These are phyloP conservation scores for Carassius gibelio DNA, from an alignment of 2,113 vertebrate genomes.

Conservation along the genomic window DNA sequence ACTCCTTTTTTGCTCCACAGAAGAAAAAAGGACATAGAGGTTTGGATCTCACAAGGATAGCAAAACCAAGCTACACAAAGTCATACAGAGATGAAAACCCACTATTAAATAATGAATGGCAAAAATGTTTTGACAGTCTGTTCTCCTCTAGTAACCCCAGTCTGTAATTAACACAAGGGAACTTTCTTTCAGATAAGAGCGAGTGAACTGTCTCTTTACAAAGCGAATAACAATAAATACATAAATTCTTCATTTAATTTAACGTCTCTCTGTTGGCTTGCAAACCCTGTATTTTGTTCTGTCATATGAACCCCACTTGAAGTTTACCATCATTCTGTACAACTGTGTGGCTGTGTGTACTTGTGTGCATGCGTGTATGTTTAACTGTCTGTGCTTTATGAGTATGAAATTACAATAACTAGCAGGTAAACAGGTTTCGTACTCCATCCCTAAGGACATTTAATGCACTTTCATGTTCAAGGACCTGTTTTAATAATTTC, in stretches of 20 bases:
- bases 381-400: conserved; percentile 60
- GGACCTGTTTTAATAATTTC: conserved; percentile 54
- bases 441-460: conserved; percentile 56
- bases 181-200: conserved; percentile 23
- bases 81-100: not conserved
- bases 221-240: not conserved
- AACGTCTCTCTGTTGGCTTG: conserved; percentile 26
- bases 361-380: conserved; percentile 3
- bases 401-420: conserved; percentile 46
- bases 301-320: not conserved
- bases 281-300: not conserved
- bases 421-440: conserved; percentile 65
- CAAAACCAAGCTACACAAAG: not conserved
- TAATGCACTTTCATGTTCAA: conserved; percentile 55
- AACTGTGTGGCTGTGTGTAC: not conserved
- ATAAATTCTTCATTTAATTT: not conserved
- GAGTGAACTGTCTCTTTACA: not conserved
- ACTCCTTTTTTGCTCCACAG: not conserved
- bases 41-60: not conserved
- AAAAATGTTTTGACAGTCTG: conserved; percentile 12
- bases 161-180: conserved; percentile 22
- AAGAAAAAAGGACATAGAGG: not conserved
- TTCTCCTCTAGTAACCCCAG: conserved; percentile 6
- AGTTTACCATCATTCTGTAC: not conserved
- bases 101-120: conserved; percentile 3